Base-by-base conservation (phyloP, 2,888 invertebrate genomes). In the Sisyra nigra region DNA sequence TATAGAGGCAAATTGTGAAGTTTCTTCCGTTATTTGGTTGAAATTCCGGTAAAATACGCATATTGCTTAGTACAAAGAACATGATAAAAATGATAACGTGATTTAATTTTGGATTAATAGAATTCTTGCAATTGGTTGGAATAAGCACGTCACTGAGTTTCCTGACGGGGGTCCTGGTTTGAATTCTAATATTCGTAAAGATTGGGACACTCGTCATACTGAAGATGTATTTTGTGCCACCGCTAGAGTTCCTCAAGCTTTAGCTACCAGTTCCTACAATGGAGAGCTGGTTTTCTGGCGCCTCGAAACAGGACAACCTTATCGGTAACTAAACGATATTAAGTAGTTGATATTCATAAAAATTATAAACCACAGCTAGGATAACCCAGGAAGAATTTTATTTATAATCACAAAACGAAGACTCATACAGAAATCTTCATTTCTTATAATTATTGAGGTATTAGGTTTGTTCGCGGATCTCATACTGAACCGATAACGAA, bases 251-350 rank as follows among this genome's bases (percentile, higher is more conserved):
- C 80, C 83, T 0, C 71, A 78, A 54, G 68, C 80, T 13, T 60
- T 89, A 19, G 85, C 76, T 33, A 87, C 88, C 2, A 71, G 74
- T 48, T 77, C 80, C 9, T 82, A 82, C 58, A 79, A 76, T 51
- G 88, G 88, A 0, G 83, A 85, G 59, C 66, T 89, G 39, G 66
- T 87, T 17, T 68, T 89, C 49, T 88, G 88, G 87, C 74, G 78
- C 49, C 63, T 86, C 44, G 84, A 86, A 61, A 86, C 85, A 0
- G 84, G 84, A 0, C 80, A 84, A 56, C 76, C 82, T 0, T 81
- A 78, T 57, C 65, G 71, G 56, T 65, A 53, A 30, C 56, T 56
- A 42, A 53, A 53, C 8, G n/a, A n/a, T n/a, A n/a, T n/a, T n/a
- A n/a, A n/a, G n/a, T n/a, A n/a, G n/a, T n/a, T n/a, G n/a, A n/a